Conservation (phyloP, 2,797 vertebrate genomes). For the Lagocephalus sceleratus region DNA sequence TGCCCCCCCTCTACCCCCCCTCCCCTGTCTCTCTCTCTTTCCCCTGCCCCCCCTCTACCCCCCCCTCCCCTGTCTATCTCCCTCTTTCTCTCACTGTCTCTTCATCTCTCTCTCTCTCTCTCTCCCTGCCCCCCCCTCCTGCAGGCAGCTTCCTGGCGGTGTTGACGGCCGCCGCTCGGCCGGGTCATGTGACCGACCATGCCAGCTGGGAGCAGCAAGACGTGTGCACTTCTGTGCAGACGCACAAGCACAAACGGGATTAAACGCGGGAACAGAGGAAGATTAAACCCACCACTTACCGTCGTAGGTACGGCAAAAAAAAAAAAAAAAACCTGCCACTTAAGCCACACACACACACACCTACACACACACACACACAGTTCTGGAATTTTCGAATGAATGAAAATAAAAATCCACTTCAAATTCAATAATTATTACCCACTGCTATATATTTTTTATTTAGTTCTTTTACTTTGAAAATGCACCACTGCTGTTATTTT, state of each 20-base stretch:
- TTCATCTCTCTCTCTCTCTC: background rate
- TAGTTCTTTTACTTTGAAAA: too few relatives aligned
- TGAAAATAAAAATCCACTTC: conserved; percentile 5
- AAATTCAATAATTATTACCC: conserved; percentile 6
- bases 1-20: too few relatives aligned
- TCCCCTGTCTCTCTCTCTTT: background rate
- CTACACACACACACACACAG: conserved; percentile 8
- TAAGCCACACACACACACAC: conserved; percentile 18
- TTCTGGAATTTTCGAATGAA: conserved; percentile 23
- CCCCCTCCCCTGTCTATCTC: too few relatives aligned
- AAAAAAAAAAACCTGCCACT: conserved; percentile 14
- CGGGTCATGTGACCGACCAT: conserved; percentile 74
- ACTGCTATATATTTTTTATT: too few relatives aligned
- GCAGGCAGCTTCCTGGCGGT: conserved; percentile 85
- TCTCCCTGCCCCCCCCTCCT: conserved; percentile 53
- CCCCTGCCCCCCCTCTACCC: conserved; percentile 20
- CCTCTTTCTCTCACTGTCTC: too few relatives aligned
- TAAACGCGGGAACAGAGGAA: conserved; percentile 23
- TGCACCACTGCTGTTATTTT: too few relatives aligned
- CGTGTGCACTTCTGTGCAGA: conserved; percentile 37
- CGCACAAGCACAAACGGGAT: conserved; percentile 40
- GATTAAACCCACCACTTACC: conserved; percentile 36
- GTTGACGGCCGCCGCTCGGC: conserved; percentile 69
- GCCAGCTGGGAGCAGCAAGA: conserved; percentile 72
- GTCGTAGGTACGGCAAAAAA: conserved; percentile 36